phyloP scores from a whole-genome alignment of 2,113 vertebrate genomes.

The Archocentrus centrarchus region DNA sequence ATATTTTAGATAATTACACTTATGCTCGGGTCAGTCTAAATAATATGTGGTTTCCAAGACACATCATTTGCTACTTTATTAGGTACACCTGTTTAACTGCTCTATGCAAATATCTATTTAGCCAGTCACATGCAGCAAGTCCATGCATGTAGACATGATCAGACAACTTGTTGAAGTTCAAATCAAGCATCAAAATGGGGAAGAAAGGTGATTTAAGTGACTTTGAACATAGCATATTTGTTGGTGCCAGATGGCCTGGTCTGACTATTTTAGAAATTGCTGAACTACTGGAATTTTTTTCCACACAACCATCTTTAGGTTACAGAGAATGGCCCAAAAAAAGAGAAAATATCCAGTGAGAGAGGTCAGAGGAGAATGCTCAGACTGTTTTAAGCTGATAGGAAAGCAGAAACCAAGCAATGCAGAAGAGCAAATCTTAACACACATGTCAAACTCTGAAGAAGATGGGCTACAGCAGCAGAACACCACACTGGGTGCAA shows the following conservation, averaged over 20 bases:
- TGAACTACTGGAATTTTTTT: too few species aligned
- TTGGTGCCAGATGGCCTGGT: not conserved
- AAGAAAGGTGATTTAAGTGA: not conserved
- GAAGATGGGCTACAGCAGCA: not conserved
- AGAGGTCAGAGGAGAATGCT: not conserved
- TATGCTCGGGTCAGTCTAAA: not conserved
- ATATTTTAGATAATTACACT: not conserved
- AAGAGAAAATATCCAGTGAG: not conserved
- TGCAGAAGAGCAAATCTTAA: not conserved
- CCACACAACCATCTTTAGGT: too few species aligned
- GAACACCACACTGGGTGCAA: not conserved
- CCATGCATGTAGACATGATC: not conserved
- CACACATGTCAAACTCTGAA: fast-evolving
- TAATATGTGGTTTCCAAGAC: not conserved
- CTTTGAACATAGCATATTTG: not conserved
- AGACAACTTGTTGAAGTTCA: not conserved
- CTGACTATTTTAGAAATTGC: not conserved
- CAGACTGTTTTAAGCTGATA: not conserved
- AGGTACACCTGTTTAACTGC: not conserved
- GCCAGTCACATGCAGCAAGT: not conserved
- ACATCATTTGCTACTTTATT: not conserved
- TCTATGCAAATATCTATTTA: not conserved
- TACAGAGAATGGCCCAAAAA: not conserved
- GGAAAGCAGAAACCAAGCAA: not conserved
- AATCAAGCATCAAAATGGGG: not conserved